phyloP scores from a whole-genome alignment of 2,797 vertebrate species.

The Agapornis canus region DNA sequence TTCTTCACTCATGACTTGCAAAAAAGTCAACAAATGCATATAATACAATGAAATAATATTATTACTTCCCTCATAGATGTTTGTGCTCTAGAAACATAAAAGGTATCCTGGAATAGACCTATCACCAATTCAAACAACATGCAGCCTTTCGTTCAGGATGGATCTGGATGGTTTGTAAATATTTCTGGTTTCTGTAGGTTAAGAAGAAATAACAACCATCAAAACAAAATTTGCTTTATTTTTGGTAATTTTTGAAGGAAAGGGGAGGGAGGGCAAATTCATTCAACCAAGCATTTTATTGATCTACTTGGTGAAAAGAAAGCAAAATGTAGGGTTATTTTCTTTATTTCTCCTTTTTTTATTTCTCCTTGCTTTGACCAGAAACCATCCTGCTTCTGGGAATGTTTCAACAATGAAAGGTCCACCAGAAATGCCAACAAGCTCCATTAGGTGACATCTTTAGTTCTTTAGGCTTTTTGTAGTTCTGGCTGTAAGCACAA shows the following conservation, averaged over 20 bases:
- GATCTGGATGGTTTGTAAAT: background rate
- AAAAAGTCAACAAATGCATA: background rate
- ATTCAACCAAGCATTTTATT: background rate
- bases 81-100: background rate
- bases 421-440: background rate
- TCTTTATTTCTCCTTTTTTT: background rate
- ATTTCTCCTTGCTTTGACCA: background rate
- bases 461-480: background rate
- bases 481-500: background rate
- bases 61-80: background rate
- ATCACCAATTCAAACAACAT: background rate
- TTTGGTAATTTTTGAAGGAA: background rate
- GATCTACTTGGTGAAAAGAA: background rate
- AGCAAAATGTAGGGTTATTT: background rate
- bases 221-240: constrained; percentile 8
- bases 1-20: background rate
- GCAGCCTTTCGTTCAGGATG: background rate
- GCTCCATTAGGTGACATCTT: background rate
- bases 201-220: background rate
- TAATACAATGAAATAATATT: background rate
- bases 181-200: background rate
- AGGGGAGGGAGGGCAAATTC: background rate
- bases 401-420: background rate
- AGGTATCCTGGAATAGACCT: background rate
- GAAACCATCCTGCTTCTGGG: background rate